Evolutionary conservation across 2,113 vertebrate species (phyloP).

Genomic region (Numenius arquata): DNA sequence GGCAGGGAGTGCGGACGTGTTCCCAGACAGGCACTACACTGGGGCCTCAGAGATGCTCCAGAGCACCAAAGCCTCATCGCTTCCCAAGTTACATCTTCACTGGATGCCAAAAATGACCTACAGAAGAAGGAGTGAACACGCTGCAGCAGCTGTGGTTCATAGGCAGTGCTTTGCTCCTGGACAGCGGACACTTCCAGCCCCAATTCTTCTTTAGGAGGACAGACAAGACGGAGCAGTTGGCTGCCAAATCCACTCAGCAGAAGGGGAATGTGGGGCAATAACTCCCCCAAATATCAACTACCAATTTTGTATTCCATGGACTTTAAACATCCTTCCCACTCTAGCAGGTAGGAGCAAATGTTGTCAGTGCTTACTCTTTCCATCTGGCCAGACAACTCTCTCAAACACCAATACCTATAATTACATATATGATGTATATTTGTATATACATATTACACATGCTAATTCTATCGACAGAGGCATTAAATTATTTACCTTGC

Average conservation of each 20-base stretch:
- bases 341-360: not conserved
- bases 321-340: not conserved
- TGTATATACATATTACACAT: not conserved
- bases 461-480: conserved; percentile 29
- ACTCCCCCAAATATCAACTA: not conserved
- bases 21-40: not conserved
- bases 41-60: not conserved
- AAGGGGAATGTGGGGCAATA: not conserved
- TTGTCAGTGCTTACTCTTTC: not conserved
- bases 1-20: accelerated
- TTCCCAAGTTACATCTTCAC: not conserved
- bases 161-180: not conserved
- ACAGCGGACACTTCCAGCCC: not conserved
- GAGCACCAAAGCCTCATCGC: not conserved
- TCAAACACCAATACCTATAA: conserved; percentile 11
- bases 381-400: not conserved
- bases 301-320: not conserved
- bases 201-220: not conserved
- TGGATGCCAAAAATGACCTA: not conserved
- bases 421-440: conserved; percentile 7
- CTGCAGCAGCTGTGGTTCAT: not conserved
- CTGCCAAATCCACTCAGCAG: not conserved
- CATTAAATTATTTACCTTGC: not conserved
- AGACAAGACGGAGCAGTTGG: not conserved
- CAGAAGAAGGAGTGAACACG: not conserved